Evolutionary conservation across 2,797 vertebrate species (phyloP), one percentile per base, ranked within the genome.

Genomic region (Lutjanus campechanus): DNA sequence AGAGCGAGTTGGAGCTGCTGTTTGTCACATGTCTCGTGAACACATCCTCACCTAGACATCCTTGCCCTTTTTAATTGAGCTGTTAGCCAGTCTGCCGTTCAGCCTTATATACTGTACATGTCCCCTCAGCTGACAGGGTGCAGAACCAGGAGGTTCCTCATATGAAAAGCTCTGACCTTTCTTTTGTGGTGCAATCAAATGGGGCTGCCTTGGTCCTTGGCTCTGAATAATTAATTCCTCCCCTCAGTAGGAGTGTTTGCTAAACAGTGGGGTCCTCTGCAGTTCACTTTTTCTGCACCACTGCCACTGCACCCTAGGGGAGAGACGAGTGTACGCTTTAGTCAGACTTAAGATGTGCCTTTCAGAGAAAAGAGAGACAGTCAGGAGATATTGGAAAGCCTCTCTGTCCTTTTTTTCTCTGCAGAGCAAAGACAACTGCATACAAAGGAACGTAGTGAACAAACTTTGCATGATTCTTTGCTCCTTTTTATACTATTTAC

Each of bases 281-380:
- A 96, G 96, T 95, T 96, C 96, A 96, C 92, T 95, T 95, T 94
- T 96, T 95, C 94, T 95, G 95, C 96, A 94, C 92, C 95, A 93
- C 92, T 95, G 95, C 94, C 89, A 89, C 91, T 82, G 90, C 91
- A 91, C 94, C 93, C 95, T 82, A 69, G 94, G 92, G 93, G 92
- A 89, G 88, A 85, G 85, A 91, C 83, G 82, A 93, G 92, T 93
- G 93, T 94, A 91, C 79, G 89, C 91, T 94, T 92, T 89, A 93
- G 92, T 93, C 88, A 85, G 92, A 93, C 84, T 88, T 92, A 92
- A 93, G 90, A 93, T 88, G 84, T 90, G 86, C 90, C 81, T 92
- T 92, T 94, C 88, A 92, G 88, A 91, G 71, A 85, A 82, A 77
- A 89, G 64, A 89, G 80, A 93, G 85, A 88, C 82, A 89, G 87